phyloP scores from a whole-genome alignment of 2,113 vertebrate species.

The Mirounga angustirostris region DNA sequence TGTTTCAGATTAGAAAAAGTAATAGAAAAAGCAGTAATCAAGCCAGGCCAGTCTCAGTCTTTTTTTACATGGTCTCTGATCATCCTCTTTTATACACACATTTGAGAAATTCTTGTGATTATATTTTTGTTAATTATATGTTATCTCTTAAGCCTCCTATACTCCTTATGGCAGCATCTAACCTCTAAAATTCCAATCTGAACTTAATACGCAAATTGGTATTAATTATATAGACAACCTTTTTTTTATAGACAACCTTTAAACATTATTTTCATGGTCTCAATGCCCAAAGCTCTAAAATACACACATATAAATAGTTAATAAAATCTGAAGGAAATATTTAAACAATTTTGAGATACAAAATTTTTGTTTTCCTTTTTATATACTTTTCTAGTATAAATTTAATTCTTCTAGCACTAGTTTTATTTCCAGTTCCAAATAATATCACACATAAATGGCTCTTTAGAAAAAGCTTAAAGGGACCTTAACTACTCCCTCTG shows the following conservation, averaged over 20 bases:
- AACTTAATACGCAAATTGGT: constrained; percentile 13
- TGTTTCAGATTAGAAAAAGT: neutral
- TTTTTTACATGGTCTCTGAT: constrained; percentile 5
- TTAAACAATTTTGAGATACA: neutral
- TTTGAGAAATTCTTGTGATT: neutral
- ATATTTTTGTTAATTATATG: constrained; percentile 1
- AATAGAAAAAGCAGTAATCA: neutral
- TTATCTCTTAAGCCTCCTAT: neutral
- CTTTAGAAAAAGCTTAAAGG: neutral
- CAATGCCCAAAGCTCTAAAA: constrained; percentile 55
- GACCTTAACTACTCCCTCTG: constrained; percentile 28
- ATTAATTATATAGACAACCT: neutral
- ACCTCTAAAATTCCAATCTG: constrained; percentile 32
- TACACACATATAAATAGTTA: neutral
- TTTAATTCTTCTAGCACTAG: neutral
- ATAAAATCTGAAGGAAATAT: neutral
- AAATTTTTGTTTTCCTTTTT: constrained; percentile 10
- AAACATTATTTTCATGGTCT: neutral
- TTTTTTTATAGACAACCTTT: neutral
- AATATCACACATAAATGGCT: constrained; percentile 29
- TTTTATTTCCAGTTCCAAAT: constrained; percentile 18
- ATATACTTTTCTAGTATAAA: neutral
- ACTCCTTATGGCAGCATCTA: neutral
- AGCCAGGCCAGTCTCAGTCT: neutral
- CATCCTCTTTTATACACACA: neutral